Conservation (phyloP, 2,113 vertebrate genomes). For the Hydrochoerus hydrochaeris region DNA sequence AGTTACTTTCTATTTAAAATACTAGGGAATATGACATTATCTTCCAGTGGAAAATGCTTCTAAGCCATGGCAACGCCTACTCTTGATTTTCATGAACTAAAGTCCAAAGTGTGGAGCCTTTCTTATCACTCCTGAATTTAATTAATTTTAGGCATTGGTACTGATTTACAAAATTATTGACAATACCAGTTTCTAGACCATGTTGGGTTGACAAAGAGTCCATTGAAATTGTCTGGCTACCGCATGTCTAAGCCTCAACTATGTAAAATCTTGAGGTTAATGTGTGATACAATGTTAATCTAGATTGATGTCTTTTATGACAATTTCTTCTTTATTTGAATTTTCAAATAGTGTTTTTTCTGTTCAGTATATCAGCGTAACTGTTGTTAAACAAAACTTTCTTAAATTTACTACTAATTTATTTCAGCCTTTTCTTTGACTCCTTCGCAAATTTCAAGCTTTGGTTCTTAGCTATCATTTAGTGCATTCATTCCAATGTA, state of each 20-base stretch:
- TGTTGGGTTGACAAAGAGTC: neutral
- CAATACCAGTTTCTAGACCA: neutral
- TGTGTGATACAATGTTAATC: too few species aligned
- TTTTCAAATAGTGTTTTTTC: neutral
- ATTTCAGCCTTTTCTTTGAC: neutral
- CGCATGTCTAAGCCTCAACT: neutral
- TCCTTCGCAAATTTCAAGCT: neutral
- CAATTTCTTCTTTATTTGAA: constrained; percentile 3
- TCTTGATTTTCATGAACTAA: neutral
- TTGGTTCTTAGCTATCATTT: neutral
- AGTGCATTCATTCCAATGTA: neutral
- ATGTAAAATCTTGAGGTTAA: neutral
- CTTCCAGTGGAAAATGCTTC: neutral
- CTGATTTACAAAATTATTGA: neutral
- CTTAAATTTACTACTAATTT: neutral
- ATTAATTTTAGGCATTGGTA: neutral
- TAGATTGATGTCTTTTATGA: neutral
- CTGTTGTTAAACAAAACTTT: neutral
- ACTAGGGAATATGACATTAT: neutral
- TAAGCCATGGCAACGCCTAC: neutral
- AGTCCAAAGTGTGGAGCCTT: neutral
- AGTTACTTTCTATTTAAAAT: neutral
- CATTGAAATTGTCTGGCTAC: neutral
- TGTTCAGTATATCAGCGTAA: neutral
- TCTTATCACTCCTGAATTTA: neutral